Evolutionary conservation across 2,888 invertebrate genomes (phyloP).

Genomic region (Galerucella pusilla): DNA sequence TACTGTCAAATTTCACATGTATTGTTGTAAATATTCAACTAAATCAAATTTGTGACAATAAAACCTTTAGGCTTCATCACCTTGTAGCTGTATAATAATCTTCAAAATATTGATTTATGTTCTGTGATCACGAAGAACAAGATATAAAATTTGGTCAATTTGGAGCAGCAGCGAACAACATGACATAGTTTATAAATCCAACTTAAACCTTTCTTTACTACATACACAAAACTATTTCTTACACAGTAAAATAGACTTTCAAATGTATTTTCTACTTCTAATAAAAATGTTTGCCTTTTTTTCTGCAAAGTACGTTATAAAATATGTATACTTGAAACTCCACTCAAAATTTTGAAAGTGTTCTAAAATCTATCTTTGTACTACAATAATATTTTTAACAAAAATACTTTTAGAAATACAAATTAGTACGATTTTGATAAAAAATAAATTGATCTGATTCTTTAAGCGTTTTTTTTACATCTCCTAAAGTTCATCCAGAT

Average conservation of each 20-base stretch:
- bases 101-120: too few relatives aligned
- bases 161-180: too few relatives aligned
- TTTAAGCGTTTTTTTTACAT: conserved; percentile 2
- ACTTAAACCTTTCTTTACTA: background rate
- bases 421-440: background rate
- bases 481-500: background rate
- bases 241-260: background rate
- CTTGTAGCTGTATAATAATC: too few relatives aligned
- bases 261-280: background rate
- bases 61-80: too few relatives aligned
- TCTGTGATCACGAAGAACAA: too few relatives aligned
- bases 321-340: background rate
- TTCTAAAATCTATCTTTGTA: conserved; percentile 7
- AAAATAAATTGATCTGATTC: conserved; percentile 12
- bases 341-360: background rate
- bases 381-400: conserved; percentile 12
- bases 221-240: background rate
- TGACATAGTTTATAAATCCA: too few relatives aligned
- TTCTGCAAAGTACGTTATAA: background rate
- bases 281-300: background rate
- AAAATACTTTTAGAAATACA: conserved; percentile 11
- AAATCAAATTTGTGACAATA: too few relatives aligned
- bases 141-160: too few relatives aligned
- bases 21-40: too few relatives aligned
- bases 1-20: too few relatives aligned